Conservation (phyloP, 2,797 vertebrate genomes). For the Discoglossus pictus region DNA sequence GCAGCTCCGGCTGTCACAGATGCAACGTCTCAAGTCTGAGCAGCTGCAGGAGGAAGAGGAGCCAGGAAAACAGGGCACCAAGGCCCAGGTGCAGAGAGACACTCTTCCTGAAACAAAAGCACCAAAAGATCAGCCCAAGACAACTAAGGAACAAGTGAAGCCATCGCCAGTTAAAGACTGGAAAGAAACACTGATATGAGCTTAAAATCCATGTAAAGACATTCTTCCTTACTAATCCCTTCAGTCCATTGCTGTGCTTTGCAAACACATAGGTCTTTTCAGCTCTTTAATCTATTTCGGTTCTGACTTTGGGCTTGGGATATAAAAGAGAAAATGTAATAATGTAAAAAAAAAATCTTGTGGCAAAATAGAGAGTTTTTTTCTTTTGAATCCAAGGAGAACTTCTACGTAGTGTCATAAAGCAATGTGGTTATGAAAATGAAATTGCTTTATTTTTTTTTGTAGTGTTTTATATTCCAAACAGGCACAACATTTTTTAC, state of each 20-base stretch:
- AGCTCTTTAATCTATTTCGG: constrained; percentile 5
- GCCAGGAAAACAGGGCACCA: constrained; percentile 66
- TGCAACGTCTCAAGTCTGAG: constrained; percentile 86
- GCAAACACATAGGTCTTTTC: constrained; percentile 9
- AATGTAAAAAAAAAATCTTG: constrained; percentile 7
- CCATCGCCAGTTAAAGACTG: constrained; percentile 90
- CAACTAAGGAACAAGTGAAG: constrained; percentile 83
- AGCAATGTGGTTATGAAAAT: constrained; percentile 11
- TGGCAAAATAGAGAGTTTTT: neutral
- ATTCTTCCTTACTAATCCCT: constrained; percentile 42
- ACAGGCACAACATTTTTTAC: too few relatives aligned
- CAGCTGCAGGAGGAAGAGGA: constrained; percentile 87
- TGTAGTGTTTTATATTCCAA: constrained; percentile 23
- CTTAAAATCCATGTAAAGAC: constrained; percentile 44
- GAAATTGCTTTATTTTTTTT: constrained; percentile 17
- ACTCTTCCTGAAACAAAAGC: constrained; percentile 70
- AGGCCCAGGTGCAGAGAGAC: constrained; percentile 59
- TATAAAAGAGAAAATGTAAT: neutral
- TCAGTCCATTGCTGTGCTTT: constrained; percentile 50
- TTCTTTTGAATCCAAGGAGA: constrained; percentile 12
- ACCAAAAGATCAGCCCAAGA: constrained; percentile 75
- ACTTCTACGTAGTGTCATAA: neutral
- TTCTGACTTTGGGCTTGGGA: constrained; percentile 18
- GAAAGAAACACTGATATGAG: constrained; percentile 83
- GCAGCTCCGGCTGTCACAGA: constrained; percentile 91